Base-by-base conservation (phyloP, 2,797 vertebrate species). In the Clarias platycephalus region DNA sequence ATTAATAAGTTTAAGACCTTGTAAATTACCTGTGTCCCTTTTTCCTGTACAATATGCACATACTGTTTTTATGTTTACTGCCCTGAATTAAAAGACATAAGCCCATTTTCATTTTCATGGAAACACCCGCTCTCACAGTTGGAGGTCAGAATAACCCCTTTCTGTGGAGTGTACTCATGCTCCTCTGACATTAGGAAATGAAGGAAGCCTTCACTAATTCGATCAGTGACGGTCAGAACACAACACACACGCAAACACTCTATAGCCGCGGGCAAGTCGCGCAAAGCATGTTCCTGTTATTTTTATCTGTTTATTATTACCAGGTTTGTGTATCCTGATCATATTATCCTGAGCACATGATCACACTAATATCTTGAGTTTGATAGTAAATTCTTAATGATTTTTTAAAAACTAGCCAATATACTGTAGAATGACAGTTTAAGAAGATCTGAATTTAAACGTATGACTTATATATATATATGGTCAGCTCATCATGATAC, bases 121-220 rank as follows among this genome's bases (percentile, higher is more conserved):
- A 49, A 49, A 0, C 44, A 49, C 67, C 34, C 24, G 15, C 5
- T 28, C 7, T 28, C 22, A 55, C 1, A 2, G n/a, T 9, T 13
- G n/a, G 24, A 49, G 70, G 24, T 26, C 24, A 6, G 71, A 75
- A 53, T 53, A 10, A 28, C 71, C 49, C 1, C 16, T 8, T 74
- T 18, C 37, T 72, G 37, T 49, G 10, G 70, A n/a, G 70, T 58
- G 63, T 53, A 24, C 16, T 26, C 49, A 10, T 20, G 62, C 12
- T 77, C 28, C 44, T 67, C 24, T 4, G 34, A 70, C 18, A 40
- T 70, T 40, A n/a, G 37, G 1, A n/a, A n/a, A 80, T 37, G 37
- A 49, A 31, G 26, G 40, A 64, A 44, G 79, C 6, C 77, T 80
- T 63, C 37, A 63, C 13, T 80, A 71, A 84, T 84, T 80, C 24